Evolutionary conservation across 1,140 invertebrate species (phyloP).

Genomic region (Pectinophora gossypiella): DNA sequence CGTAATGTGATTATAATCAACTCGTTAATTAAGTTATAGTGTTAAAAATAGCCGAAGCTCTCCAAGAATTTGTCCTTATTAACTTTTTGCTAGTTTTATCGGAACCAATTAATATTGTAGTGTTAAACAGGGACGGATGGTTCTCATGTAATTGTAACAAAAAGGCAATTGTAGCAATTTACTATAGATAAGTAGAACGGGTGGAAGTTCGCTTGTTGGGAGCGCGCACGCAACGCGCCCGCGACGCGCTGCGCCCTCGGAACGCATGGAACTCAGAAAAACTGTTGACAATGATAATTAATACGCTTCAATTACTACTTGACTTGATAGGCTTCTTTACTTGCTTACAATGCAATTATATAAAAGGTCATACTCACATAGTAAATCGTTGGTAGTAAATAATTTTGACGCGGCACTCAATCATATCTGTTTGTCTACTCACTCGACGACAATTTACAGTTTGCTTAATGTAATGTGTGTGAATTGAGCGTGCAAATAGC

Average conservation of each 20-base stretch:
- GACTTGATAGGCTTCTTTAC: conserved; percentile 13
- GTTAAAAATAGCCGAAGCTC: background rate
- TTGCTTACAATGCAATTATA: conserved; percentile 17
- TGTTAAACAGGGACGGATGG: background rate
- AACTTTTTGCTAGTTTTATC: background rate
- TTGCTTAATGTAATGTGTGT: too few species aligned
- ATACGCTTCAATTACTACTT: conserved; percentile 15
- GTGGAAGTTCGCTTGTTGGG: background rate
- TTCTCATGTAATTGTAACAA: conserved; percentile 1
- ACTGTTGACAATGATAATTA: conserved; percentile 15
- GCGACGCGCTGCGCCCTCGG: conserved; percentile 14
- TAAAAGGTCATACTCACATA: conserved; percentile 19
- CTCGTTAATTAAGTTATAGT: background rate
- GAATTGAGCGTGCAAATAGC: too few species aligned
- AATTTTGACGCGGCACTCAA: background rate
- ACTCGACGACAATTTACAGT: too few species aligned
- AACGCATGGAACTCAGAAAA: conserved; percentile 15
- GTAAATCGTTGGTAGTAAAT: conserved; percentile 11
- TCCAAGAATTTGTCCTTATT: background rate
- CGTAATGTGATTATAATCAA: background rate
- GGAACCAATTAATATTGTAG: background rate
- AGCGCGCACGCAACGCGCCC: conserved; percentile 13
- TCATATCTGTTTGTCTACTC: too few species aligned
- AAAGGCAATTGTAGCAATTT: conserved; percentile 1
- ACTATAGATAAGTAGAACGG: conserved; percentile 1